Evolutionary conservation across 2,888 invertebrate species (phyloP), one percentile per base, ranked within the genome.

Genomic region (Leuctra nigra): DNA sequence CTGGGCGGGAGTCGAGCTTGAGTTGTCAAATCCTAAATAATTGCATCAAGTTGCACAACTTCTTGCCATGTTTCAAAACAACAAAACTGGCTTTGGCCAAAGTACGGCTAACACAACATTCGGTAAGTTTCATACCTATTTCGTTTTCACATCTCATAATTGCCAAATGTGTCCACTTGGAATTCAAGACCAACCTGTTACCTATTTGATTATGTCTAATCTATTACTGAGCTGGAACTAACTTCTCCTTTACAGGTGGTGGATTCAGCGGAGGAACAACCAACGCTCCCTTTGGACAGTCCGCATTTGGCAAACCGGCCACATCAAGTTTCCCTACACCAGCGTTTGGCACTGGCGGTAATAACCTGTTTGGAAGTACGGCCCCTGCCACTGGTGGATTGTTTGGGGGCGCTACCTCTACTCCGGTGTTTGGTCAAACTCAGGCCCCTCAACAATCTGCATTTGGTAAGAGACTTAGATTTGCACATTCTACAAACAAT

Each of bases 401-500:
- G 1, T 86, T 86, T 71, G 84, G 86, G 4, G 73, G 80, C 1
- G 73, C 79, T 0, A 77, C 82, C 1, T 71, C 81, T 1, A 75
- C 83, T 1, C 75, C 82, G 2, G 79, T 81, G 4, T 87, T 89
- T 71, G 87, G 87, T 13, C 70, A 76, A 57, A 74, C 81, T 2
- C 74, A 80, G 14, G 74, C 80, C 0, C 78, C 81, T 62, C 77
- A 69, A 63, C 68, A 73, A 20, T 55, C 64, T 23, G 64, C 63
- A 24, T 61, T 61, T 54, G 60, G 58, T 59, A 36, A 29, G 6
- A 25, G n/a, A 14, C 29, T 24, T 23, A 18, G 11, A 18, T 6
- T 9, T 38, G n/a, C 38, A 38, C 38, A 4, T 14, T n/a, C 16
- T 54, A 6, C n/a, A 52, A n/a, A n/a, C n/a, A n/a, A n/a, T n/a